Evolutionary conservation across 2,113 vertebrate species (phyloP).

Genomic region (Bos indicus): DNA sequence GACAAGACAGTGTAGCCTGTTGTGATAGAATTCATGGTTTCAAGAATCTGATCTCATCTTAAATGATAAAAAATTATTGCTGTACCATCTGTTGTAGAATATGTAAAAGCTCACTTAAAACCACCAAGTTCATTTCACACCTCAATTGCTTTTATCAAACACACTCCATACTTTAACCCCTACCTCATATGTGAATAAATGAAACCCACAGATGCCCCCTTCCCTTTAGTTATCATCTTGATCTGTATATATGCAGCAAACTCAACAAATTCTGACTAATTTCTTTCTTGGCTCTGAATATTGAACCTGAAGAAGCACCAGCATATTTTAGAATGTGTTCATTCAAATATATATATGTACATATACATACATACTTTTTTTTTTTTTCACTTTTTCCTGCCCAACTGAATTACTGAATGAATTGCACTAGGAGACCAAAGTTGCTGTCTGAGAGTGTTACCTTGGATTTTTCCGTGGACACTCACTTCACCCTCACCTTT

Average conservation of each 20-base stretch:
- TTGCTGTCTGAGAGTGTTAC: background rate
- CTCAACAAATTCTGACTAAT: background rate
- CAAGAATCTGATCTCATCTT: constrained; percentile 59
- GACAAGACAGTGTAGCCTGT: constrained; percentile 64
- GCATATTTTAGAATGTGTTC: background rate
- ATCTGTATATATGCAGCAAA: background rate
- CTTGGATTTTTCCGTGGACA: background rate
- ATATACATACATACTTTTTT: background rate
- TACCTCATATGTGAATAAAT: constrained; percentile 8
- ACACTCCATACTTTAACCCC: background rate
- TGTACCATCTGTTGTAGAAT: constrained; percentile 56
- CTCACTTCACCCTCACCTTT: background rate
- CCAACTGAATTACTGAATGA: background rate
- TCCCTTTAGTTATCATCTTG: constrained; percentile 2
- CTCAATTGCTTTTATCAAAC: constrained; percentile 30
- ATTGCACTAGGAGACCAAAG: background rate
- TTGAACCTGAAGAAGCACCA: background rate
- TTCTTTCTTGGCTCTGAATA: background rate
- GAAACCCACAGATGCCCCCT: background rate
- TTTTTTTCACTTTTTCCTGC: background rate
- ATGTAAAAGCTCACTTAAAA: constrained; percentile 26
- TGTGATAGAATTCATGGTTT: constrained; percentile 58
- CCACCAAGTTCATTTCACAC: constrained; percentile 21
- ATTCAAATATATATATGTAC: background rate
- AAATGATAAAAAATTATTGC: constrained; percentile 51